These are phyloP conservation scores for Alouatta caraya DNA, from an alignment of 2,797 vertebrate species.

Conservation along the genomic window DNA sequence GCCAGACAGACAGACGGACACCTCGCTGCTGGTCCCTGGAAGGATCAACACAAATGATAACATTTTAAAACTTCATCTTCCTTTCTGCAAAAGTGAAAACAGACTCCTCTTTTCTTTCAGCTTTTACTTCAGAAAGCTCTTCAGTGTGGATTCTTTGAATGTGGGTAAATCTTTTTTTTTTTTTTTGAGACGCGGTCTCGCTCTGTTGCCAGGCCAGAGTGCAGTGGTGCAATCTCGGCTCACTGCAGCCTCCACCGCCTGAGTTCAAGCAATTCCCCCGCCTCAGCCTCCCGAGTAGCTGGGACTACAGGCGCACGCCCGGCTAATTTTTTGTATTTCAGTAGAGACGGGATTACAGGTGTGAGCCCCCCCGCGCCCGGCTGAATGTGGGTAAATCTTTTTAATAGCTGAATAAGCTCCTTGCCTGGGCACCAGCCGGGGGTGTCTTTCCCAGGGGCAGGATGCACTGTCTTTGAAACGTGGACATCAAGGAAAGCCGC, in stretches of 20 bases:
- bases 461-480: background rate
- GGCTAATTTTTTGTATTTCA: background rate
- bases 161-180: background rate
- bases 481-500: background rate
- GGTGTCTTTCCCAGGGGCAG: background rate
- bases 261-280: background rate
- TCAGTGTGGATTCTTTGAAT: background rate
- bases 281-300: background rate
- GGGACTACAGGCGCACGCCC: accelerated
- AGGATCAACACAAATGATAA: background rate
- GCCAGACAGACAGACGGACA: accelerated
- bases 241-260: background rate
- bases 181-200: background rate
- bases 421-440: background rate
- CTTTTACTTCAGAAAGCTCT: background rate
- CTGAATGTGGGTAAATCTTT: background rate
- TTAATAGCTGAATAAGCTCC: background rate
- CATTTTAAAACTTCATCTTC: background rate
- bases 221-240: background rate
- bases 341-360: background rate
- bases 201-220: background rate
- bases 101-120: background rate
- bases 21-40: too few species aligned
- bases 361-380: accelerated
- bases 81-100: background rate